Percentiles rank a stretch among this genome's conserved stretches.
These are phyloP conservation scores for Congeria kusceri DNA, from an alignment of 2,888 invertebrate species.

Conservation along the genomic window DNA sequence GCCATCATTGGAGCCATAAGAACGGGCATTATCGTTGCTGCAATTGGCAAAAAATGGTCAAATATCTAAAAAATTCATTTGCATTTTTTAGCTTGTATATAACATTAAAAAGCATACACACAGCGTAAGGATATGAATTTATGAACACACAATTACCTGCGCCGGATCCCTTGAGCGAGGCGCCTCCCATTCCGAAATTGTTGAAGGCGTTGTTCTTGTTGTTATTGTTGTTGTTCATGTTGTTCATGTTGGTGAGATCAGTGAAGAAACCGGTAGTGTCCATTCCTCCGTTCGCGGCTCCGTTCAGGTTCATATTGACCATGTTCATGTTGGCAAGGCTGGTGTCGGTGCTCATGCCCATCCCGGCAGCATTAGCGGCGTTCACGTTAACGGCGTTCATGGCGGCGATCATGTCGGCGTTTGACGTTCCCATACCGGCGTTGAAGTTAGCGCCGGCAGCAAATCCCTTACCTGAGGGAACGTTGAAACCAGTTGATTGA, in stretches of 20 bases:
- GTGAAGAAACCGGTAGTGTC: too few species aligned
- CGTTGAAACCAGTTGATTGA: background rate
- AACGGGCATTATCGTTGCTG: too few species aligned
- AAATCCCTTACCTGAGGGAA: background rate
- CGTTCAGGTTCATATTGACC: conserved; percentile 13
- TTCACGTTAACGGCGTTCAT: background rate
- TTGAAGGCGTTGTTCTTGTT: background rate
- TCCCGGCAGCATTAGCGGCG: conserved; percentile 1
- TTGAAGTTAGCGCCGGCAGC: background rate
- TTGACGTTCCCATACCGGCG: background rate
- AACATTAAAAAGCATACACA: too few species aligned
- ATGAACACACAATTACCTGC: too few species aligned
- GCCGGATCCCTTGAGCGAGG: too few species aligned
- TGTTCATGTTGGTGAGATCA: background rate
- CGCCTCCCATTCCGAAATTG: too few species aligned
- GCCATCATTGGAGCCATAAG: too few species aligned
- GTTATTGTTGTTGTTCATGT: background rate
- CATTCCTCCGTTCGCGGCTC: background rate
- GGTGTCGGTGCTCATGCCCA: conserved; percentile 6
- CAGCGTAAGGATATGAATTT: too few species aligned
- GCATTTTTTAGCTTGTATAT: too few species aligned
- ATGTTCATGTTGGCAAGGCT: conserved; percentile 17
- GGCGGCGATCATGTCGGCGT: background rate
- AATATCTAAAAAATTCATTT: too few species aligned
- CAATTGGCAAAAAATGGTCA: too few species aligned